Percentiles rank a stretch among this genome's conserved stretches.
Evolutionary conservation across 1,140 invertebrate species (phyloP).

Genomic region (Drosophila aff.): DNA sequence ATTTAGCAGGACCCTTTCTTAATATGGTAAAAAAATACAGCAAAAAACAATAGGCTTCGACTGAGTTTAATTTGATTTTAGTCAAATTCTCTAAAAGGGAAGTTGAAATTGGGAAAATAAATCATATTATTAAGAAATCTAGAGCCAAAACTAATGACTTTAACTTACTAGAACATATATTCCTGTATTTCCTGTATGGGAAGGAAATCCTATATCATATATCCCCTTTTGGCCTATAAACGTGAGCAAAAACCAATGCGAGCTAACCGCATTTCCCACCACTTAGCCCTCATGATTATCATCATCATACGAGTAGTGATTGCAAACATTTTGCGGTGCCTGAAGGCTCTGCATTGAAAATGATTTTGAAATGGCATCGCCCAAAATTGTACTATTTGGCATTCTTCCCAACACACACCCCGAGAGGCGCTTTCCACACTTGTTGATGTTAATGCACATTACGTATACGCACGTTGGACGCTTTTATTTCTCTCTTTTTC

Average conservation of each 20-base stretch:
- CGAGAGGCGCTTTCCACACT: slow-evolving; percentile 41
- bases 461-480: slow-evolving; percentile 61
- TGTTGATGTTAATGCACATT: slow-evolving; percentile 67
- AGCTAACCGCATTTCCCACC: background rate
- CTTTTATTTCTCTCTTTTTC: slow-evolving; percentile 27
- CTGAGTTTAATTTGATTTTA: background rate
- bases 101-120: background rate
- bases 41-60: background rate
- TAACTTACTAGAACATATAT: no score
- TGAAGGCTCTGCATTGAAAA: slow-evolving; percentile 35
- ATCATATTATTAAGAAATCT: background rate
- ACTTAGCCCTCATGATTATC: slow-evolving; percentile 13
- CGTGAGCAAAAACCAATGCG: slow-evolving; percentile 30
- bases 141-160: no score
- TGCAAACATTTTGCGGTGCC: slow-evolving; percentile 29
- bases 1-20: slow-evolving; percentile 1
- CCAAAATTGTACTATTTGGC: slow-evolving; percentile 38
- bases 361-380: slow-evolving; percentile 43
- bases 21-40: background rate
- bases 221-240: background rate
- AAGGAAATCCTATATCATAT: background rate
- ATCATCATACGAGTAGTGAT: background rate
- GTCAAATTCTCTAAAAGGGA: background rate
- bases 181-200: no score
- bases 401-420: slow-evolving; percentile 27